Evolutionary conservation across 2,113 vertebrate species (phyloP), one percentile per base, ranked within the genome.

Genomic region (Triplophysa siluroides): DNA sequence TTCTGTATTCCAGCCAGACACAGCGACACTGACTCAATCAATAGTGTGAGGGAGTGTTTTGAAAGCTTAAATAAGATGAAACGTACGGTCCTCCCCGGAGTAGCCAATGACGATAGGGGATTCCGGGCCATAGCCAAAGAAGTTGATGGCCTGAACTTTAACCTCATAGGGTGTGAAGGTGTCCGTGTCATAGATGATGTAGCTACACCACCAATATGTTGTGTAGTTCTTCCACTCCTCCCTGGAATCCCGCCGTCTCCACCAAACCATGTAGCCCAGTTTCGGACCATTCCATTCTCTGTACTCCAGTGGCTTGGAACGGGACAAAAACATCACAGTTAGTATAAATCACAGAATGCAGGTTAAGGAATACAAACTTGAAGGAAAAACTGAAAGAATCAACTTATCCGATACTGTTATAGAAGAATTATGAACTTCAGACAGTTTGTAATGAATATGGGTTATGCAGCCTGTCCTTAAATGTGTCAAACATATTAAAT

Each of bases 61-160:
- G 52, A 56, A 18, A 56, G 18, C 16, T 8, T n/a, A 19, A 1
- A 19, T 8, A n/a, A n/a, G 38, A 7, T n/a, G 23, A 8, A 88
- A 97, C 96, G 95, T 90, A 99, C 98, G 97, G 84, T 97, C 97
- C 90, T 99, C 98, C 41, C 98, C 98, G 0, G 98, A 99, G 14
- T 96, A 99, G 61, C 98, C 98, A 11, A 93, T 94, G 87, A 96
- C 61, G 1, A 95, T 90, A 41, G 94, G 92, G 0, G 97, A 96
- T 90, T 98, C 97, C 0, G 95, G 95, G 5, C 95, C 96, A 65
- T 94, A 88, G 10, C 98, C 98, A 19, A 96, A 99, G 88, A 96
- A 95, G 0, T 99, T 99, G 81, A 95, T 92, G 0, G 97, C 96
- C 91, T 99, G 98, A 76, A 99, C 94, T 82, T 96, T 96, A 88